These are phyloP conservation scores for Umimayanthus chanpuru DNA, from an alignment of 92 coral and sea anemone genomes.

Conservation along the genomic window DNA sequence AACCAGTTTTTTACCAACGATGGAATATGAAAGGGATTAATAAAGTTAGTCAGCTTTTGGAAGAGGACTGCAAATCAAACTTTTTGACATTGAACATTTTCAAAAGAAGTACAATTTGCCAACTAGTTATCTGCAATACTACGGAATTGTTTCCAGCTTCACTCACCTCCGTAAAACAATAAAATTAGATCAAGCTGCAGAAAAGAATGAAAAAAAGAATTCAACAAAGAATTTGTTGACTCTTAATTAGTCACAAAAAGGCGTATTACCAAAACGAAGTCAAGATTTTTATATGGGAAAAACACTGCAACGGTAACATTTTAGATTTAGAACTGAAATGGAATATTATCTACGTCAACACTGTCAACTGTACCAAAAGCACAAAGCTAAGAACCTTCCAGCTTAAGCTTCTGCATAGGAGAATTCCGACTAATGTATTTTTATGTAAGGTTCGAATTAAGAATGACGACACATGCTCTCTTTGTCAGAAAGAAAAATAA, in stretches of 20 bases:
- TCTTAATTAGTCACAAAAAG: constrained; percentile 4
- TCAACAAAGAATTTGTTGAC: neutral
- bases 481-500: constrained; percentile 39
- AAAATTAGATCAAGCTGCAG: neutral
- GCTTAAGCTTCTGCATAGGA: constrained; percentile 31
- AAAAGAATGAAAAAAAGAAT: neutral
- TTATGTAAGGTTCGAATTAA: constrained; percentile 24
- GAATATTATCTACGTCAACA: constrained; percentile 8
- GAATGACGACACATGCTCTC: constrained; percentile 19
- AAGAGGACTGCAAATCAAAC: too few species aligned
- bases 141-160: neutral
- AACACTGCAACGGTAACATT: constrained; percentile 1
- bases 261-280: constrained; percentile 27
- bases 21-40: too few species aligned
- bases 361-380: constrained; percentile 36
- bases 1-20: too few species aligned
- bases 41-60: too few species aligned
- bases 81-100: too few species aligned
- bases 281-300: neutral
- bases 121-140: too few species aligned
- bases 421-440: constrained; percentile 14
- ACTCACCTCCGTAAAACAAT: neutral
- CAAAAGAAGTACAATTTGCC: too few species aligned
- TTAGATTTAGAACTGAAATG: constrained; percentile 2
- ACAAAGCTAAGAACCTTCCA: too few species aligned